Percentiles rank a stretch among this genome's conserved stretches.
Evolutionary conservation across 2,888 invertebrate genomes (phyloP).

Genomic region (Eurytoma adleriae): DNA sequence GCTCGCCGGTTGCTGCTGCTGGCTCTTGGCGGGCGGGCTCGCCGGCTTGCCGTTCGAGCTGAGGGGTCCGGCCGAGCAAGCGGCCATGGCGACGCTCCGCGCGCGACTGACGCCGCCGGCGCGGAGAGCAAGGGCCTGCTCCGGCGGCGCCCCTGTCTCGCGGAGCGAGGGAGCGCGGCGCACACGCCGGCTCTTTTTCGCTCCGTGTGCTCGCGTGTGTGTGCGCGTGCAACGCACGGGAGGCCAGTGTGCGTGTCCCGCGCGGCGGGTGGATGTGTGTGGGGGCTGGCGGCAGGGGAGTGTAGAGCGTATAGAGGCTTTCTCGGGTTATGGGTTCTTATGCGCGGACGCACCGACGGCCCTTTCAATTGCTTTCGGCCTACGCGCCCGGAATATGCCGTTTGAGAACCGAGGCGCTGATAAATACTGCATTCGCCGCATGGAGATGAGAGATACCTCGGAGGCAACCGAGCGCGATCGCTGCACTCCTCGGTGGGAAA

Average conservation of each 20-base stretch:
- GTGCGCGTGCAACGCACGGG: background rate
- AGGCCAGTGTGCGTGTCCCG: background rate
- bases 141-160: constrained; percentile 32
- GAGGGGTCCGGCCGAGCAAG: constrained; percentile 58
- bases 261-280: background rate
- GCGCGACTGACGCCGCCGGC: constrained; percentile 62
- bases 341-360: background rate
- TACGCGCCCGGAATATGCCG: constrained; percentile 31
- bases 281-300: background rate
- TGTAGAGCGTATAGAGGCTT: background rate
- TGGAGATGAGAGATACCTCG: background rate
- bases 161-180: background rate
- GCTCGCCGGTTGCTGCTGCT: constrained; percentile 1
- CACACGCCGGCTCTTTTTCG: background rate
- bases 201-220: background rate
- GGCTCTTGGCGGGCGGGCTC: constrained; percentile 32
- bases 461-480: background rate
- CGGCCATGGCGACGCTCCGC: constrained; percentile 62
- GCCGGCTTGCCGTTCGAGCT: constrained; percentile 51
- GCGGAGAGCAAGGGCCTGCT: constrained; percentile 14
- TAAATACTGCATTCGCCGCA: constrained; percentile 30
- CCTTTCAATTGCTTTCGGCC: constrained; percentile 31
- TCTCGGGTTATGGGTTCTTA: background rate
- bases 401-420: constrained; percentile 15
- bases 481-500: too few species aligned